A percentile compares a stretch with the other conserved stretches of the same genome.
phyloP scores from a whole-genome alignment of 1,140 invertebrate species.

The Leptinotarsa lineolata region DNA sequence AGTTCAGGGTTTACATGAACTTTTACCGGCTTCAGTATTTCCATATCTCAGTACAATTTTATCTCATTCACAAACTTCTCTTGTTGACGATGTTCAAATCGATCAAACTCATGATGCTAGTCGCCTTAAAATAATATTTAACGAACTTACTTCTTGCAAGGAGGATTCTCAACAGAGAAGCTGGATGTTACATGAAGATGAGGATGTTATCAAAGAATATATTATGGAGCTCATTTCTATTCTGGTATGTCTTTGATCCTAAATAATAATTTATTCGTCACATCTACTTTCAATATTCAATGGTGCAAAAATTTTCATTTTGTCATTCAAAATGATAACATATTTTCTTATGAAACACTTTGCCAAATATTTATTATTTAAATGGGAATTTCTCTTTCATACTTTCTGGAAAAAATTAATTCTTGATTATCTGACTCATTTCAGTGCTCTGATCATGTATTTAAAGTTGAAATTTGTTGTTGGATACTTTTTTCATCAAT shows the following conservation, averaged over 20 bases:
- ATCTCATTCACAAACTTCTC: constrained; percentile 61
- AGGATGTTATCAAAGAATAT: constrained; percentile 80
- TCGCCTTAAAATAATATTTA: constrained; percentile 77
- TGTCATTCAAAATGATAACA: no score
- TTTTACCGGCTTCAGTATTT: constrained; percentile 63
- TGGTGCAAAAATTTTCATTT: no score
- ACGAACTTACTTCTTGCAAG: constrained; percentile 81
- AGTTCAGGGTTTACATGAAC: constrained; percentile 66
- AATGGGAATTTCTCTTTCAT: no score
- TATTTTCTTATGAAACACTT: no score
- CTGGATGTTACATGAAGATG: constrained; percentile 92
- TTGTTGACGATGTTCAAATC: constrained; percentile 65
- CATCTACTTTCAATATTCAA: no score
- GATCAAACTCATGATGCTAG: constrained; percentile 77
- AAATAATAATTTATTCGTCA: no score
- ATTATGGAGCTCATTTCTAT: constrained; percentile 84
- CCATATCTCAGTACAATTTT: constrained; percentile 63
- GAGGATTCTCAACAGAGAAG: constrained; percentile 92
- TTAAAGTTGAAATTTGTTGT: no score
- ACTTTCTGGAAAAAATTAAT: no score
- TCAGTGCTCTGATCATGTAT: no score
- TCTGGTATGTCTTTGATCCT: constrained; percentile 65
- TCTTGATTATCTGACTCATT: no score
- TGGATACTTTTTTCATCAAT: no score
- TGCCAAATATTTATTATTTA: no score